Conservation (phyloP, 2,888 invertebrate species). For the Catonia carolina region DNA sequence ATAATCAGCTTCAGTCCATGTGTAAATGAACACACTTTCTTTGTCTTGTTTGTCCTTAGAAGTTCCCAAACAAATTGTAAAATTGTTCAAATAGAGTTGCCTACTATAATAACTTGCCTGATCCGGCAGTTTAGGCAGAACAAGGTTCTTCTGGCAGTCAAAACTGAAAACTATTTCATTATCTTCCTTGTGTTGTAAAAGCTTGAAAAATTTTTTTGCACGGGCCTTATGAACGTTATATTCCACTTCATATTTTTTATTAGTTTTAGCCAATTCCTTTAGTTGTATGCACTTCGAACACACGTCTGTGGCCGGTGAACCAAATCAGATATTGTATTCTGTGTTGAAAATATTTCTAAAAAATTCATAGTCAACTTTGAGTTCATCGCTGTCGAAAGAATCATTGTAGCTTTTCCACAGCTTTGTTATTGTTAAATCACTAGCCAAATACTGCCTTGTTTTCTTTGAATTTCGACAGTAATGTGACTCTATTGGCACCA, state of each 20-base stretch:
- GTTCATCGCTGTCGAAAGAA: conserved; percentile 11
- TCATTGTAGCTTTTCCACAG: conserved; percentile 6
- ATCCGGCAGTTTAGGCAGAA: conserved; percentile 37
- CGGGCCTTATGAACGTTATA: conserved; percentile 11
- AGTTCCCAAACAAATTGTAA: conserved; percentile 37
- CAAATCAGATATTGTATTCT: conserved; percentile 14
- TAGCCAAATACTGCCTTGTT: conserved; percentile 8
- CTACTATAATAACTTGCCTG: conserved; percentile 38
- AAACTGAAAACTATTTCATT: too few species aligned
- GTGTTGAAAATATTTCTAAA: not conserved
- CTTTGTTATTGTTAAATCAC: conserved; percentile 5
- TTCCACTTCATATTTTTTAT: conserved; percentile 12
- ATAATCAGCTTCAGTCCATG: conserved; percentile 37
- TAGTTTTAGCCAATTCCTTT: conserved; percentile 7
- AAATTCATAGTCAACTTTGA: conserved; percentile 14
- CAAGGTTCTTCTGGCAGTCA: conserved; percentile 38
- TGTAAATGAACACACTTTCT: conserved; percentile 35
- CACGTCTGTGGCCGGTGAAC: conserved; percentile 12
- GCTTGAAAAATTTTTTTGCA: conserved; percentile 11
- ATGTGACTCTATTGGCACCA: conserved; percentile 3
- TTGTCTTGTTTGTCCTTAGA: conserved; percentile 33
- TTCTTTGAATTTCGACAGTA: conserved; percentile 7
- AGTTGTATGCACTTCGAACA: conserved; percentile 15
- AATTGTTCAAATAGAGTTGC: conserved; percentile 39
- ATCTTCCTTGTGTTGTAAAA: conserved; percentile 12